Evolutionary conservation across 2,888 invertebrate species (phyloP).

Genomic region (Cacoxenus indagator): DNA sequence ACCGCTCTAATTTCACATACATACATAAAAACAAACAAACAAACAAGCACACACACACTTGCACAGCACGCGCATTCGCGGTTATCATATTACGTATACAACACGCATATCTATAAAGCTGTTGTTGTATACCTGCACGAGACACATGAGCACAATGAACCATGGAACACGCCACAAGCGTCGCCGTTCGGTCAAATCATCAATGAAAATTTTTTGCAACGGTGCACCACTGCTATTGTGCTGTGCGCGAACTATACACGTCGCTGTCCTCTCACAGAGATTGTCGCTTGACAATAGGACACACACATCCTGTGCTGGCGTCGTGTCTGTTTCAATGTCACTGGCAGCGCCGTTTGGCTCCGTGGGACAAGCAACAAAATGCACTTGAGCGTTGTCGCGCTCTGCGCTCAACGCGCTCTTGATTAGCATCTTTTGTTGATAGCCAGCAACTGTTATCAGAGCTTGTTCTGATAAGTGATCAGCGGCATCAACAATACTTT

Average conservation of each 20-base stretch:
- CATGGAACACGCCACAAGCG: slow-evolving; percentile 56
- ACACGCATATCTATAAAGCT: no score
- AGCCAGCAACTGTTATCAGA: neutral
- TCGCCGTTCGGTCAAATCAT: slow-evolving; percentile 46
- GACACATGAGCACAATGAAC: slow-evolving; percentile 57
- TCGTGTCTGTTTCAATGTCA: neutral
- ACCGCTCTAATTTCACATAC: no score
- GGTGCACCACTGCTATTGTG: slow-evolving; percentile 24
- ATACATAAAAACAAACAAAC: no score
- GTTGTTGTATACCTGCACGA: slow-evolving; percentile 62
- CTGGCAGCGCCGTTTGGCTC: neutral
- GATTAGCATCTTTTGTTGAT: neutral
- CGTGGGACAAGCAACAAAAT: neutral
- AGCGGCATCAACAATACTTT: neutral
- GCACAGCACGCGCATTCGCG: no score
- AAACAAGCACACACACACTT: no score
- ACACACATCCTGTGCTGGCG: slow-evolving; percentile 28
- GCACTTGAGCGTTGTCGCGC: slow-evolving; percentile 28
- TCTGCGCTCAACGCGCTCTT: neutral
- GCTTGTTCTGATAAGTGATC: neutral
- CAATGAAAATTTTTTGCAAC: slow-evolving; percentile 47
- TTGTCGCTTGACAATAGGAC: slow-evolving; percentile 30
- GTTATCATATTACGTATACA: no score
- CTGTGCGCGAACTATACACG: neutral
- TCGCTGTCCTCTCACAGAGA: neutral